Conservation (phyloP, 2,113 vertebrate species). For the Drymodes brunneopygia region DNA sequence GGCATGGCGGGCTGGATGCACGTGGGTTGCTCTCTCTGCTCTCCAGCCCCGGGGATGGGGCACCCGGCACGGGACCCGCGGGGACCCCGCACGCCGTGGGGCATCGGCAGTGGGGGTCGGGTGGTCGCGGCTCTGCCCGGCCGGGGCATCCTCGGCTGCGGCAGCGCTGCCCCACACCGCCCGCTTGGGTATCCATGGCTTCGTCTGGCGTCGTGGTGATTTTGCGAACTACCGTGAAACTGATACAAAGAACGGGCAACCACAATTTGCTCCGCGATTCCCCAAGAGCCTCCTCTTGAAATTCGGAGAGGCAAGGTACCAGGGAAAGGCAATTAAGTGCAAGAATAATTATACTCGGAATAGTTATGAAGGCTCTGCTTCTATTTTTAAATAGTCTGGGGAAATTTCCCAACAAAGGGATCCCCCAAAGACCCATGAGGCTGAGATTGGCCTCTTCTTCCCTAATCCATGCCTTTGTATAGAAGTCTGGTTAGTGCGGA, state of each 20-base stretch:
- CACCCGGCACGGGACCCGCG: neutral
- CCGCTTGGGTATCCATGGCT: neutral
- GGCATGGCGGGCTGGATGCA: neutral
- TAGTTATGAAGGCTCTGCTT: neutral
- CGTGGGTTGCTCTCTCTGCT: neutral
- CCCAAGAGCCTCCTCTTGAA: conserved; percentile 14
- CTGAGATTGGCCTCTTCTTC: neutral
- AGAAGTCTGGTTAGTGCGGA: neutral
- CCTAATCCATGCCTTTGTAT: neutral
- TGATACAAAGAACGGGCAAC: conserved; percentile 21
- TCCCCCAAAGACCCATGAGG: neutral
- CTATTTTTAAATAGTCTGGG: conserved; percentile 45
- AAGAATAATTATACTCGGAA: conserved; percentile 9
- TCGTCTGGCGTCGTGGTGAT: neutral
- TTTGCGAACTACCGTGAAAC: neutral
- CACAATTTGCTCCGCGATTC: neutral
- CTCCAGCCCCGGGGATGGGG: neutral
- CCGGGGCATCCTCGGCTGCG: neutral
- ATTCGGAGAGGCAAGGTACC: conserved; percentile 22
- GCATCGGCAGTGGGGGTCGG: neutral
- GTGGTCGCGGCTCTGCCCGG: neutral
- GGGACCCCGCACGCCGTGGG: neutral
- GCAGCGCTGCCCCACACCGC: neutral
- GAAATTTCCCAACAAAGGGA: conserved; percentile 35
- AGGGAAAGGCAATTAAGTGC: conserved; percentile 14